Conservation (phyloP, 2,797 vertebrate genomes). For the Smutsia gigantea region DNA sequence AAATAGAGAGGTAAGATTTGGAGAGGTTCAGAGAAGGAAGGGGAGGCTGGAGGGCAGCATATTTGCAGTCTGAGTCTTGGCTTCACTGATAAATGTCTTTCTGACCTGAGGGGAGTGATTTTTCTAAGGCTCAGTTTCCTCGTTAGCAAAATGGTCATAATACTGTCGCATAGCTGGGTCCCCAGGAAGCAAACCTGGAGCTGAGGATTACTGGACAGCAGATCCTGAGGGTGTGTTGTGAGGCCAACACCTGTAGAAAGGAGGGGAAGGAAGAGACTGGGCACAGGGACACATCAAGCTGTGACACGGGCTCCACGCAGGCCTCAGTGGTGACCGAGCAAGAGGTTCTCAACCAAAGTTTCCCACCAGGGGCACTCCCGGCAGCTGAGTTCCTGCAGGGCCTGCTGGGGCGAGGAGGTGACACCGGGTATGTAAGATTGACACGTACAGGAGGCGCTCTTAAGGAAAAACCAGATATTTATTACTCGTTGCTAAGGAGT, state of each 20-base stretch:
- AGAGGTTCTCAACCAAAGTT: background rate
- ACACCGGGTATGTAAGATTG: background rate
- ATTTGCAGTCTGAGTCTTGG: background rate
- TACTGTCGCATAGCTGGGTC: background rate
- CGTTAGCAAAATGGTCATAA: background rate
- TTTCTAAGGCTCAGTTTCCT: background rate
- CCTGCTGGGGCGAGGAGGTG: background rate
- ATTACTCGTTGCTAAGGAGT: background rate
- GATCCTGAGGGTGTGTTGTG: background rate
- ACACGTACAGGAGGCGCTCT: background rate
- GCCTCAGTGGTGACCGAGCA: background rate
- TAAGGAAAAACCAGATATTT: background rate
- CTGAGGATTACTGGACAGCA: background rate
- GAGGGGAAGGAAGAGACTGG: background rate
- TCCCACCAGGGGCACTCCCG: no score
- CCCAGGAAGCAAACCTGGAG: background rate
- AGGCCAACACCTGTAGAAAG: background rate
- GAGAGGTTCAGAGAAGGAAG: background rate
- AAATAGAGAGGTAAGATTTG: background rate
- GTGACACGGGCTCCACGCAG: background rate
- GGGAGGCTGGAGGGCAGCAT: background rate
- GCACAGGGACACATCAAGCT: background rate
- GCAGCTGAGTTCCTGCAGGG: background rate
- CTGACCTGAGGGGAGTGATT: background rate
- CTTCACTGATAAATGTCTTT: background rate